Base-by-base conservation (phyloP, 2,797 vertebrate genomes). In the Coregonus suidteri region DNA sequence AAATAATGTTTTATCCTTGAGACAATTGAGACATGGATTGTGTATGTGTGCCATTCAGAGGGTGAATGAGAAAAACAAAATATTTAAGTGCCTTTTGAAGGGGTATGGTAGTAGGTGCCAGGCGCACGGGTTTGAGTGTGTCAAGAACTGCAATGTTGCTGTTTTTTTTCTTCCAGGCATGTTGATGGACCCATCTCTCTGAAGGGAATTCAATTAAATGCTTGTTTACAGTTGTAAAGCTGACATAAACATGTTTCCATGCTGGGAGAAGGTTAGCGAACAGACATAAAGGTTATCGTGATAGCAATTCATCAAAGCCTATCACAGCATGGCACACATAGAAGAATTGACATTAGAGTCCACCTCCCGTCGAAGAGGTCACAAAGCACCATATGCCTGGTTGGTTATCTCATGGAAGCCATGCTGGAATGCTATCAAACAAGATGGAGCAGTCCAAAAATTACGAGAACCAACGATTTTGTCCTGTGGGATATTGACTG, bases 281-380 rank as follows among this genome's bases (percentile, higher is more conserved):
- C 77, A 71, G 65, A 73, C 81, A 78, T 79, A 68, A 87, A 85
- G 85, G 83, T 87, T 54, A 84, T 14, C 72, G 67, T 83, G 65
- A 87, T 87, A 83, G 83, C 82, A 80, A 87, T 88, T 89, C 86
- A 84, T 88, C 83, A 83, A 79, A 69, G 73, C 82, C 74, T 78
- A 89, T 90, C 79, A 83, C 34, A 47, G 41, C 41, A 47, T 9
- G 56, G 77, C 76, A 82, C 86, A 83, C 76, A 79, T 5, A 35
- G 15, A 79, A 71, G 77, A 80, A 84, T 51, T 62, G 76, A 79
- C 79, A 87, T 74, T 74, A 34, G 6, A 68, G 69, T 85, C 25
- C 1, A 35, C 4, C 31, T 76, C 67, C 13, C 5, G 53, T 73
- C 75, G 80, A 74, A 75, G 72, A 73, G 56, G 52, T 56, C 30